Conservation (phyloP, 2,113 vertebrate genomes). For the Boulengeromyrus knoepffleri region DNA sequence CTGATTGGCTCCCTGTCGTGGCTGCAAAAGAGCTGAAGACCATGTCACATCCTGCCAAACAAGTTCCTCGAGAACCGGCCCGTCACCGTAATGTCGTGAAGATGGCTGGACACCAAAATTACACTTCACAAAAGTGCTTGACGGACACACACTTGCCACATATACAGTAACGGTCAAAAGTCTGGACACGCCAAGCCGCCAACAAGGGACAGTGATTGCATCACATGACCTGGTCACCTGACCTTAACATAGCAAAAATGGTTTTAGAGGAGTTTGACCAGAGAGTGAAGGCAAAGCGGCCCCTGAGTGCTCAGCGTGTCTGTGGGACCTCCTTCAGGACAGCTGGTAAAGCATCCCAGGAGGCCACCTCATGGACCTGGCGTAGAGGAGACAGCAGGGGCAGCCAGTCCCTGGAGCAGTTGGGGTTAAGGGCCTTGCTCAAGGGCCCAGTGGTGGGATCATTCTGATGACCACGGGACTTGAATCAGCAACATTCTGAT, state of each 20-base stretch:
- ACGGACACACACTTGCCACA: background rate
- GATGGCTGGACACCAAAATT: background rate
- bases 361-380: no score
- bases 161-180: background rate
- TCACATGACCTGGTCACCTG: background rate
- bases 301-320: background rate
- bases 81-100: background rate
- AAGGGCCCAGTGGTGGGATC: no score
- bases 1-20: background rate
- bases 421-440: no score
- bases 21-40: background rate
- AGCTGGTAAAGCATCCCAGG: no score
- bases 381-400: no score
- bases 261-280: background rate
- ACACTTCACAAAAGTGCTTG: background rate
- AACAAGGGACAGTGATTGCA: background rate
- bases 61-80: background rate
- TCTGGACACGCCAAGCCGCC: background rate
- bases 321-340: background rate
- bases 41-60: background rate
- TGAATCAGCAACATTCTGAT: no score
- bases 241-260: fast-evolving
- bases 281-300: background rate
- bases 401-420: no score
- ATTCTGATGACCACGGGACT: background rate